Conservation (phyloP, 1,140 invertebrate species). For the Halyomorpha halys region DNA sequence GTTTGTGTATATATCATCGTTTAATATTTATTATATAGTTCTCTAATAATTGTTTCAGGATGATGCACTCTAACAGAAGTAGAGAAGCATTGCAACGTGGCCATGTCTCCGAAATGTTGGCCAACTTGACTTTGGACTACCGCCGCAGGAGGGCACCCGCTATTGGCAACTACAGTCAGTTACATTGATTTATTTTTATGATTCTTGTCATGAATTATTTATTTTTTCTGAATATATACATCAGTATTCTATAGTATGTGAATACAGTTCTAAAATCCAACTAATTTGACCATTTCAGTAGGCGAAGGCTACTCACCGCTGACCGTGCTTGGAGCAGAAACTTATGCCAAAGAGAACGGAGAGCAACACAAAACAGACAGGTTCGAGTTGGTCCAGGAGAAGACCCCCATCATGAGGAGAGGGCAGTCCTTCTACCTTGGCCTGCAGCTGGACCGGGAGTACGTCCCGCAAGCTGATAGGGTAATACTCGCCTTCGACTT, state of each 20-base stretch:
- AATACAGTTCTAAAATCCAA: too few species aligned
- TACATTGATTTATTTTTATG: not conserved
- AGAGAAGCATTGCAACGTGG: not conserved
- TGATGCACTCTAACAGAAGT: not conserved
- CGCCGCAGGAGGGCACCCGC: not conserved
- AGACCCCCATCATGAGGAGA: constrained; percentile 48
- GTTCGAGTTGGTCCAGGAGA: constrained; percentile 49
- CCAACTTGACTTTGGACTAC: constrained; percentile 5
- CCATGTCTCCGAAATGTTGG: not conserved
- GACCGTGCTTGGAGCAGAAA: not conserved
- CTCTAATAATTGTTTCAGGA: not conserved
- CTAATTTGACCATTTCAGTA: not conserved
- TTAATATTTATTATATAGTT: too few species aligned
- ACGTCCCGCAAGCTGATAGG: constrained; percentile 43
- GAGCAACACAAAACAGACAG: constrained; percentile 49
- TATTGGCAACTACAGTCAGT: not conserved
- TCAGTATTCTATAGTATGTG: too few species aligned
- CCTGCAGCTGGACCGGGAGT: constrained; percentile 45
- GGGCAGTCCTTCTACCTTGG: constrained; percentile 50
- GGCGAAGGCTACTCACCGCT: not conserved
- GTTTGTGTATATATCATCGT: too few species aligned
- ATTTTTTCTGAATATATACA: too few species aligned
- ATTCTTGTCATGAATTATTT: too few species aligned
- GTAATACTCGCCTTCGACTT: constrained; percentile 49
- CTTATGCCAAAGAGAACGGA: constrained; percentile 43